These are phyloP conservation scores for Emydura subglobosa DNA, from an alignment of 2,113 vertebrate species.

Conservation along the genomic window DNA sequence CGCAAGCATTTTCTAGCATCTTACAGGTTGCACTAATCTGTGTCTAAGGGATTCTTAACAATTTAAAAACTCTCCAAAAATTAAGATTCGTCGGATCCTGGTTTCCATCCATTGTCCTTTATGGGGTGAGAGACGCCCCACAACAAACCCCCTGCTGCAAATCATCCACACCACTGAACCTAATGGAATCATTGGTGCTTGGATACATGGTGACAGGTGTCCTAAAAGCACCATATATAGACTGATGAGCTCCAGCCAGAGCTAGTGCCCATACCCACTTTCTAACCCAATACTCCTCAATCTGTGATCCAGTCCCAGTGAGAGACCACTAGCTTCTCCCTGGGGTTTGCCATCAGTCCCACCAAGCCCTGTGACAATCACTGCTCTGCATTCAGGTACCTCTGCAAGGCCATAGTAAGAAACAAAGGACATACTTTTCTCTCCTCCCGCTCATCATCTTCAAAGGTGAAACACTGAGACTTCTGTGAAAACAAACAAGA, in stretches of 20 bases:
- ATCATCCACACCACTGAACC: fast-evolving
- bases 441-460: constrained; percentile 80
- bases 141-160: fast-evolving
- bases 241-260: neutral
- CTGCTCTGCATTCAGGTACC: neutral
- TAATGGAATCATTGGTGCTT: neutral
- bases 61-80: neutral
- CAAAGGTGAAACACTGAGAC: constrained; percentile 89
- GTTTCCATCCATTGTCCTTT: no score
- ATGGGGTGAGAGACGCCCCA: no score
- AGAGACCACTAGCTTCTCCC: neutral
- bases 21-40: fast-evolving
- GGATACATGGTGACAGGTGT: no score
- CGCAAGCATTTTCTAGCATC: fast-evolving
- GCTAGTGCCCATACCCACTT: neutral
- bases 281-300: neutral
- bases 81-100: no score
- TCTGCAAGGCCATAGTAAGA: neutral
- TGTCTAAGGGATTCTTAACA: neutral
- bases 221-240: neutral
- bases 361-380: neutral
- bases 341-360: neutral
- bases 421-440: constrained; percentile 81
- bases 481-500: constrained; percentile 79
- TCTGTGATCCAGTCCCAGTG: neutral